A percentile compares a stretch with the other conserved stretches of the same genome.
Evolutionary conservation across 2,797 vertebrate species (phyloP).

Genomic region (Fundulus diaphanus): DNA sequence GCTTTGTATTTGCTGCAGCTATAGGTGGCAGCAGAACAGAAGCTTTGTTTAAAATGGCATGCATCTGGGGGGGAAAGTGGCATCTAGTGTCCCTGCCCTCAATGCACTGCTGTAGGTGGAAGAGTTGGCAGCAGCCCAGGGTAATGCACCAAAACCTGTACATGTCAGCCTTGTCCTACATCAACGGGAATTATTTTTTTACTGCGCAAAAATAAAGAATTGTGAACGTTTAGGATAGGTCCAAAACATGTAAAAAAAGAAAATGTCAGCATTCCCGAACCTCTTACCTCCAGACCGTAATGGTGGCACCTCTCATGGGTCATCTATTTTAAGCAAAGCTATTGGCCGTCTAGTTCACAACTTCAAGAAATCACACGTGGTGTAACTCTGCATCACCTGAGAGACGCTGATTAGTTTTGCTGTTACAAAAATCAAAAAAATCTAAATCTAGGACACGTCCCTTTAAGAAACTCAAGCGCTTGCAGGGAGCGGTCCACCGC

Average conservation of each 20-base stretch:
- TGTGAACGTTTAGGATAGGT: background rate
- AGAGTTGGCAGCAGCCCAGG: constrained; percentile 60
- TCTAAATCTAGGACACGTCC: constrained; percentile 22
- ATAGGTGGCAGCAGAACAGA: background rate
- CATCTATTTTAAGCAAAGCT: constrained; percentile 56
- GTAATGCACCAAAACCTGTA: constrained; percentile 69
- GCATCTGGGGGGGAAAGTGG: constrained; percentile 35
- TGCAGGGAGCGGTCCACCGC: constrained; percentile 18
- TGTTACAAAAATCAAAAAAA: constrained; percentile 12
- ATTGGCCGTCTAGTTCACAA: constrained; percentile 28
- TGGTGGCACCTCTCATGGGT: constrained; percentile 25
- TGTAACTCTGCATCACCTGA: background rate
- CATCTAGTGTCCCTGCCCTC: constrained; percentile 58
- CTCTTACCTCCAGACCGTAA: constrained; percentile 20
- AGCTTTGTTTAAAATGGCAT: background rate
- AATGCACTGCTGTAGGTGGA: constrained; percentile 20
- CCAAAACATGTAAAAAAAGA: background rate
- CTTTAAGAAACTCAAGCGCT: constrained; percentile 41
- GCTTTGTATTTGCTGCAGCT: background rate
- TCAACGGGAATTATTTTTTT: constrained; percentile 1
- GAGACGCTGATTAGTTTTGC: background rate
- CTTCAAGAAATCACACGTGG: constrained; percentile 35
- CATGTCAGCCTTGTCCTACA: constrained; percentile 34
- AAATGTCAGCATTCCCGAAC: background rate
- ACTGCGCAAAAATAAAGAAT: background rate